Evolutionary conservation across 30 jellyfish, hydroid and myxozoan species (phyloP).

Genomic region (Sanderia malayensis): DNA sequence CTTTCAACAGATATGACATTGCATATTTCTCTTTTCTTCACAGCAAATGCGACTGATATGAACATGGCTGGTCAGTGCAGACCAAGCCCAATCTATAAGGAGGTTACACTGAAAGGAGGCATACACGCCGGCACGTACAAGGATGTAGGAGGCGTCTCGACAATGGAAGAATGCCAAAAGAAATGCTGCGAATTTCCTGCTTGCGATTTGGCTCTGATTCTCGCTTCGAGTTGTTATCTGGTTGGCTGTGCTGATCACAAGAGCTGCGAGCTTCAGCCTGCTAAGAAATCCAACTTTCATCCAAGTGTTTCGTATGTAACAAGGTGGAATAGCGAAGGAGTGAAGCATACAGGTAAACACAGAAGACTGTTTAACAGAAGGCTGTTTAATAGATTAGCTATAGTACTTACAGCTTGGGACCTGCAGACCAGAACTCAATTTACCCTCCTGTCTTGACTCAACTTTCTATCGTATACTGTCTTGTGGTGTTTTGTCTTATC

Average conservation of each 20-base stretch:
- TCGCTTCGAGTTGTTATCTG: constrained; percentile 94
- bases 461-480: too few species aligned
- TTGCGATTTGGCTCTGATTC: constrained; percentile 88
- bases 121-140: constrained; percentile 96
- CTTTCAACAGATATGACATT: too few species aligned
- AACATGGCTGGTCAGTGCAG: constrained; percentile 93
- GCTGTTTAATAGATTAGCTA: too few species aligned
- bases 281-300: constrained; percentile 80
- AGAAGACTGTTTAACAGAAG: too few species aligned
- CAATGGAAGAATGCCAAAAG: constrained; percentile 96
- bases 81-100: constrained; percentile 82
- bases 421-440: too few species aligned
- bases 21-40: background rate
- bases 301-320: constrained; percentile 94
- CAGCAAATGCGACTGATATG: constrained; percentile 84
- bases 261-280: constrained; percentile 90
- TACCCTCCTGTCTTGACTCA: too few species aligned
- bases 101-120: constrained; percentile 97
- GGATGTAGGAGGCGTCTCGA: constrained; percentile 96
- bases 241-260: constrained; percentile 94
- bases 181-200: constrained; percentile 98
- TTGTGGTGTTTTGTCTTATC: too few species aligned
- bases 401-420: too few species aligned
- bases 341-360: constrained; percentile 91
- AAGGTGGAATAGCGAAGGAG: constrained; percentile 99